Conservation (phyloP, 2,888 invertebrate genomes). For the Microctonus aethiopoides region DNA sequence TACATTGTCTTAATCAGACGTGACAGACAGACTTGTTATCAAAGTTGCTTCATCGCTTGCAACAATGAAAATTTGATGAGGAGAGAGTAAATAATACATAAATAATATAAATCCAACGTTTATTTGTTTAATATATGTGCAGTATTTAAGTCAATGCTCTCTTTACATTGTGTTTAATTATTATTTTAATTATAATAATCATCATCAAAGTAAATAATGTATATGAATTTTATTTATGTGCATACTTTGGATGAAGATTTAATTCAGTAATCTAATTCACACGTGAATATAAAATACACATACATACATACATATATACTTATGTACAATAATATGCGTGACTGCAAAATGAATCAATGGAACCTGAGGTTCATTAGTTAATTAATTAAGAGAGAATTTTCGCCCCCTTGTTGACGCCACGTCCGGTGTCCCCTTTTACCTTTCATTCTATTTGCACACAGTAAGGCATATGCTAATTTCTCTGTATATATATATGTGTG, state of each 20-base stretch:
- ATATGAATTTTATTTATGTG: neutral
- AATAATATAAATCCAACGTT: neutral
- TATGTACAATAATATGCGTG: neutral
- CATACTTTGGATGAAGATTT: neutral
- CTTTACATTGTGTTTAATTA: slow-evolving; percentile 6
- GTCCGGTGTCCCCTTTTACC: neutral
- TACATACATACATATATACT: too few species aligned
- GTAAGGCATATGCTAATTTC: neutral
- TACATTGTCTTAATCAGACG: neutral
- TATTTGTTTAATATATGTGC: slow-evolving; percentile 1
- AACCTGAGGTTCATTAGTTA: slow-evolving; percentile 26
- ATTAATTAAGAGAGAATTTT: slow-evolving; percentile 6
- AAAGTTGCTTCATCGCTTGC: neutral
- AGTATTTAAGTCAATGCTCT: slow-evolving; percentile 18
- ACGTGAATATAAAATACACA: neutral
- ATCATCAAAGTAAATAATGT: slow-evolving; percentile 4
- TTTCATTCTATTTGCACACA: neutral
- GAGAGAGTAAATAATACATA: neutral
- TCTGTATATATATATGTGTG: neutral
- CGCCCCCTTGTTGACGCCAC: neutral
- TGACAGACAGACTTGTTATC: neutral
- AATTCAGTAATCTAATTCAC: neutral
- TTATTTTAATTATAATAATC: slow-evolving; percentile 22
- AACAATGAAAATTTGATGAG: neutral
- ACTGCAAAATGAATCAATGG: neutral